A percentile compares a stretch with the other conserved stretches of the same genome.
Evolutionary conservation across 2,797 vertebrate species (phyloP).

Genomic region (Danio tinwini): DNA sequence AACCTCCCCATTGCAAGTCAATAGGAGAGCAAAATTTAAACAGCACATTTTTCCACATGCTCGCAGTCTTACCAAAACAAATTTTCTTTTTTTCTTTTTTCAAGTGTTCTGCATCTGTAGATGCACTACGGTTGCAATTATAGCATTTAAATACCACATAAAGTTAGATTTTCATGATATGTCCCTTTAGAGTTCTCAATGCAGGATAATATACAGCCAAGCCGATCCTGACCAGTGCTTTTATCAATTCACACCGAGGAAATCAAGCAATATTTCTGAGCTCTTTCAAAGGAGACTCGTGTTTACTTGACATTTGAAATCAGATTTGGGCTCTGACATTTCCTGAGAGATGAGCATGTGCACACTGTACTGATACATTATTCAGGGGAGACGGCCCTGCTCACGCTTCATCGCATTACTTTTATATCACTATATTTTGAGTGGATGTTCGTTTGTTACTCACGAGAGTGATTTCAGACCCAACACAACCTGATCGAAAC

Average conservation of each 20-base stretch:
- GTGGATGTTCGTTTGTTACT: conserved; percentile 27
- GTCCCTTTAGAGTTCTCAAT: not conserved
- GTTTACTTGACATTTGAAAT: conserved; percentile 66
- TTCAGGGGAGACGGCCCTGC: conserved; percentile 38
- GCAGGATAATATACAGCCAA: conserved; percentile 4
- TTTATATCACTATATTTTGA: conserved; percentile 25
- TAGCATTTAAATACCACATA: too few relatives aligned
- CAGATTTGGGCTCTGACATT: conserved; percentile 62
- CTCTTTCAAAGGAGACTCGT: conserved; percentile 61
- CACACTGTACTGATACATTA: conserved; percentile 52
- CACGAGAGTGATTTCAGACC: not conserved
- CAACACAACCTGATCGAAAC: not conserved
- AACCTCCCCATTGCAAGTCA: too few relatives aligned
- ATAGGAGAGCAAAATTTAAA: too few relatives aligned
- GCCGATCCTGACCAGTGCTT: conserved; percentile 1
- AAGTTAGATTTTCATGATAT: too few relatives aligned
- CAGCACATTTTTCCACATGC: too few relatives aligned
- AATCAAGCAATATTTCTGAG: conserved; percentile 47
- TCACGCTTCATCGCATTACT: conserved; percentile 32
- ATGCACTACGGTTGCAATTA: too few relatives aligned
- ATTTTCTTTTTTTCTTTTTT: too few relatives aligned
- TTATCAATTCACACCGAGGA: conserved; percentile 23
- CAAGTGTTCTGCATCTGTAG: too few relatives aligned
- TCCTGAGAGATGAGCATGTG: conserved; percentile 61
- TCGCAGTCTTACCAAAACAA: too few relatives aligned